Evolutionary conservation across 2,888 invertebrate species (phyloP), one percentile per base, ranked within the genome.

Genomic region (Drosophila lutescens): DNA sequence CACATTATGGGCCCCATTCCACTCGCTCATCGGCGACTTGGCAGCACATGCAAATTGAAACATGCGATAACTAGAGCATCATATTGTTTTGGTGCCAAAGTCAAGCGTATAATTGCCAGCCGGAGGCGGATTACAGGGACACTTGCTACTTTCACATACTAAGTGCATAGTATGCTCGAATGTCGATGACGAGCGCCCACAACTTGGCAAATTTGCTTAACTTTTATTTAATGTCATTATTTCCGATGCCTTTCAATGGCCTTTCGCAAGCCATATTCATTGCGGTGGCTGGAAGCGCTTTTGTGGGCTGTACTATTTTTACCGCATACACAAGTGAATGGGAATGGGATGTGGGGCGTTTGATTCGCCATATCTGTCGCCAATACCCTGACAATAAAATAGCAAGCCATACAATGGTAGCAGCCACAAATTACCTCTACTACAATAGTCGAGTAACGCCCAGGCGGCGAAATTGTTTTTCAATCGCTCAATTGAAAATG

Each of bases 51-150:
- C 43, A 38, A 66, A 50, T 41, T 10, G 23, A 17, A 10, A 55
- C 53, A 72, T 30, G 47, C 43, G 36, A 66, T 55, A 76, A 62
- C 63, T 68, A 57, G 69, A 65, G 59, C 75, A 41, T 61, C 60
- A 47, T 57, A 56, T 69, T 47, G 59, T 46, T 74, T 56, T 59
- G 59, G 62, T 77, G 89, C 89, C 83, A 83, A 89, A 89, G 88
- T 87, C 86, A 85, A 76, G 85, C 79, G 55, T 38, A 85, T 86
- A 88, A 84, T 88, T 84, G 82, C 47, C 54, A 59, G 51, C 86
- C 58, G 88, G 70, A 70, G 88, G 88, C 82, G 89, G 41, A 36
- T 51, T 59, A 30, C 63, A 86, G 65, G 80, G 46, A 51, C 75
- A 77, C 57, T 67, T 55, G 50, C n/a, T 40, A 76, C 83, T 83